Percentiles rank a stretch among this genome's conserved stretches.
These are phyloP conservation scores for Mercenaria mercenaria DNA, from an alignment of 1,140 invertebrate genomes.

Conservation along the genomic window DNA sequence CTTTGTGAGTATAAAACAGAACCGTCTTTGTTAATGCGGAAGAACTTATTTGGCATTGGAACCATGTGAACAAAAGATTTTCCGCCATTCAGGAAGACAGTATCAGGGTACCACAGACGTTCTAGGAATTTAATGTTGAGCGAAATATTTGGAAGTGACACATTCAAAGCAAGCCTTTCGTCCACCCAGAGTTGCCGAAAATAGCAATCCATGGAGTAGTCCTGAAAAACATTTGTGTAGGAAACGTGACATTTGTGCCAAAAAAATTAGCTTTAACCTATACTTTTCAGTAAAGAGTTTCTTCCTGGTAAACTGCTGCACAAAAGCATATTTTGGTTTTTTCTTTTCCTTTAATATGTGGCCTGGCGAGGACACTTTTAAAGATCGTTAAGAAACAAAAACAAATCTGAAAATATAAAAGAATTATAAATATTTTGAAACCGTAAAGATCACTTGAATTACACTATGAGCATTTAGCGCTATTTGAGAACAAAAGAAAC, in stretches of 20 bases:
- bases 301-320: too few relatives aligned
- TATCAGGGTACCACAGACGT: conserved; percentile 83
- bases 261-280: too few relatives aligned
- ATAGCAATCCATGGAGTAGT: conserved; percentile 84
- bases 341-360: too few relatives aligned
- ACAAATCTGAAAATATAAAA: too few relatives aligned
- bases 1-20: conserved; percentile 83
- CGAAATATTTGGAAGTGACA: conserved; percentile 72
- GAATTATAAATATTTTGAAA: too few relatives aligned
- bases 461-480: too few relatives aligned
- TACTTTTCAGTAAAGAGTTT: too few relatives aligned
- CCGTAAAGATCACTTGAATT: too few relatives aligned
- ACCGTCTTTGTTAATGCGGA: conserved; percentile 82
- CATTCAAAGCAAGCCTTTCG: conserved; percentile 79
- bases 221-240: conserved; percentile 73
- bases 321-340: too few relatives aligned
- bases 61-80: conserved; percentile 86
- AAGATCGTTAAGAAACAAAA: too few relatives aligned
- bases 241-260: not conserved
- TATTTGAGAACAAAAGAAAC: too few relatives aligned
- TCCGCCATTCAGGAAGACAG: conserved; percentile 86
- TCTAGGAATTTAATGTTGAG: conserved; percentile 80
- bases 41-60: conserved; percentile 85
- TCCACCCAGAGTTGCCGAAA: conserved; percentile 83
- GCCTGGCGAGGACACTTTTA: too few relatives aligned